Percentiles rank a stretch among this genome's conserved stretches.
These are phyloP conservation scores for Drosophila albomicans DNA, from an alignment of 1,140 invertebrate genomes.

Conservation along the genomic window DNA sequence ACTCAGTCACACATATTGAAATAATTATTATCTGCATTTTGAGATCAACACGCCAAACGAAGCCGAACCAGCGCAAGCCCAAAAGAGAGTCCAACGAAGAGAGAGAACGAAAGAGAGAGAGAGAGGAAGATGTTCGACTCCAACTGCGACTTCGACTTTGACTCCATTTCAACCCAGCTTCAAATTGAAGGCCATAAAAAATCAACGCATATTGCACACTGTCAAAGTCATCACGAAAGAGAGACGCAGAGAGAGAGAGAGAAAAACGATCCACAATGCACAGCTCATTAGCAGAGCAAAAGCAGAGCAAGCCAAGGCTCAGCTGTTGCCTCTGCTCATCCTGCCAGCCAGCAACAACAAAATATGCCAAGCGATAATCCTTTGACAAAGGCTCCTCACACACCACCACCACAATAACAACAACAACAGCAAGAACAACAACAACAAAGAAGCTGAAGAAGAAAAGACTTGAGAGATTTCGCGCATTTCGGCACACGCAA, in stretches of 20 bases:
- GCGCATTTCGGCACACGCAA: conserved; percentile 65
- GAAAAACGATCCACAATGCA: conserved; percentile 31
- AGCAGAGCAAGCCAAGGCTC: conserved; percentile 27
- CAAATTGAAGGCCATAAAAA: conserved; percentile 84
- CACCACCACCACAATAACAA: too few relatives aligned
- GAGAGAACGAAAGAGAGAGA: neutral
- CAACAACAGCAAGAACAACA: too few relatives aligned
- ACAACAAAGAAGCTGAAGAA: conserved; percentile 14
- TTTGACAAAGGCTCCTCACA: conserved; percentile 69
- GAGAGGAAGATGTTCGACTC: conserved; percentile 1
- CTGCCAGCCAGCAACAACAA: conserved; percentile 5
- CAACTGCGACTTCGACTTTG: conserved; percentile 14
- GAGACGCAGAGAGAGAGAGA: conserved; percentile 2
- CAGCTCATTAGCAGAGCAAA: conserved; percentile 59
- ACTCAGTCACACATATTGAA: conserved; percentile 84
- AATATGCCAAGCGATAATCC: conserved; percentile 76
- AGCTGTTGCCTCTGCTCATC: conserved; percentile 1
- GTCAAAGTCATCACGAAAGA: conserved; percentile 61
- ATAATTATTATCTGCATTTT: conserved; percentile 84
- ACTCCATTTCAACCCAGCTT: conserved; percentile 43
- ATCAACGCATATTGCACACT: conserved; percentile 84
- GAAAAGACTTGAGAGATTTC: conserved; percentile 57
- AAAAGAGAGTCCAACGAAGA: neutral
- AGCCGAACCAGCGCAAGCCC: conserved; percentile 35
- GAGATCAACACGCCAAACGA: conserved; percentile 75